A percentile compares a stretch with the other conserved stretches of the same genome.
phyloP scores from a whole-genome alignment of 2,888 invertebrate genomes.

The Lepidochrysops patricia region DNA sequence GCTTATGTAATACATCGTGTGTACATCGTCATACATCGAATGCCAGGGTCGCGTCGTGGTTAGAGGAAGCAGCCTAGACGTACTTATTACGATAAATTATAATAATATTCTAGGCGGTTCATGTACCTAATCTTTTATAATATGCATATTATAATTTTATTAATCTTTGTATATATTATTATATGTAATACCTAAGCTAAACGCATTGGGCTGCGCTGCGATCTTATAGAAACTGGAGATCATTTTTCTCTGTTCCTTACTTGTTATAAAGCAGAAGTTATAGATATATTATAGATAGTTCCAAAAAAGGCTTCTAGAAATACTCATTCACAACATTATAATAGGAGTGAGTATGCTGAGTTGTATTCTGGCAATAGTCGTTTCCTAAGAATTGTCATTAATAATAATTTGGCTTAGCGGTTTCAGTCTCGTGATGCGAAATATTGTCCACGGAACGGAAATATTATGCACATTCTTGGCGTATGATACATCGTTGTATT shows the following conservation, averaged over 20 bases:
- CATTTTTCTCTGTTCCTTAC: too few species aligned
- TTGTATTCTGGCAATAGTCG: neutral
- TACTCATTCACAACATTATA: neutral
- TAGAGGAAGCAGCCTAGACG: neutral
- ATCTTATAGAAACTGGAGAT: too few species aligned
- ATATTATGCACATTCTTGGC: conserved; percentile 16
- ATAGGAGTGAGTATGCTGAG: neutral
- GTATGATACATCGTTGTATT: conserved; percentile 3
- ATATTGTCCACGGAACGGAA: conserved; percentile 15
- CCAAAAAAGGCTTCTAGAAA: too few species aligned
- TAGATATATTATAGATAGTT: too few species aligned
- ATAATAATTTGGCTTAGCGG: conserved; percentile 13
- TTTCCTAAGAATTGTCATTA: conserved; percentile 6
- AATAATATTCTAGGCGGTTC: neutral
- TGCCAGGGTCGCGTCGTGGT: neutral
- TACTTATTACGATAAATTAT: neutral
- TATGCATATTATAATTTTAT: too few species aligned
- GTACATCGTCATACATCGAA: too few species aligned
- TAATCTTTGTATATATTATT: too few species aligned
- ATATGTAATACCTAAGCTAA: too few species aligned
- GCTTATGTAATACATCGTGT: neutral
- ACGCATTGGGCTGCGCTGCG: too few species aligned
- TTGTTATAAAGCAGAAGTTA: too few species aligned
- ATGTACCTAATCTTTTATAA: too few species aligned
- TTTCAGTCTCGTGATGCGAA: conserved; percentile 10